These are phyloP conservation scores for Trichomycterus rosablanca DNA, from an alignment of 2,113 vertebrate genomes.

Conservation along the genomic window DNA sequence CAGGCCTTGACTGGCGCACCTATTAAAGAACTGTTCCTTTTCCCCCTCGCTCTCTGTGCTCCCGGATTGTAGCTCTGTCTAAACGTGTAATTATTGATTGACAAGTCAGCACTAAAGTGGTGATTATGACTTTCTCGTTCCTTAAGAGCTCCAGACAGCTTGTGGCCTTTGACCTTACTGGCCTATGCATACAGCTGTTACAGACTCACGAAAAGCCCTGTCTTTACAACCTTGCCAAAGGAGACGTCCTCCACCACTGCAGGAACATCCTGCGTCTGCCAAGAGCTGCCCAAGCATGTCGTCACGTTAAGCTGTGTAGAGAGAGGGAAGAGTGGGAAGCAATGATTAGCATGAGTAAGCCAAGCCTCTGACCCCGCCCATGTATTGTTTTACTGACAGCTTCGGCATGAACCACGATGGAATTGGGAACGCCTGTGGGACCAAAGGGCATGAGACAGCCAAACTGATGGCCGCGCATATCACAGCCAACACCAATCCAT, in stretches of 20 bases:
- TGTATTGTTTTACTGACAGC: slow-evolving; percentile 65
- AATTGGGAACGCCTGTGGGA: slow-evolving; percentile 96
- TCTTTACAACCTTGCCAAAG: slow-evolving; percentile 50
- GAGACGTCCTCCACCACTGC: slow-evolving; percentile 29
- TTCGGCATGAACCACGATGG: slow-evolving; percentile 99
- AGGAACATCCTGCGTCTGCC: background rate
- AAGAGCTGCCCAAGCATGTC: slow-evolving; percentile 34
- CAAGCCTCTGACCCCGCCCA: slow-evolving; percentile 2
- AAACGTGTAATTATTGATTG: slow-evolving; percentile 64
- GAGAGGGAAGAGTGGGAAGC: background rate
- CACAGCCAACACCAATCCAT: slow-evolving; percentile 98
- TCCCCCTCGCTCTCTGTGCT: slow-evolving; percentile 11
- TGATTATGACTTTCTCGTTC: slow-evolving; percentile 68
- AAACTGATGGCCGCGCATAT: slow-evolving; percentile 99
- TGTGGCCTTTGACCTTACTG: slow-evolving; percentile 61
- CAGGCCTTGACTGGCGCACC: slow-evolving; percentile 11
- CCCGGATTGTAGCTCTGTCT: slow-evolving; percentile 48
- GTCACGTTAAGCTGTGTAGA: background rate
- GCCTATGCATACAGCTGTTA: slow-evolving; percentile 68
- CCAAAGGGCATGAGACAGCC: slow-evolving; percentile 96
- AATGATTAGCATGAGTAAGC: slow-evolving; percentile 9
- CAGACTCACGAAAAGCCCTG: slow-evolving; percentile 43
- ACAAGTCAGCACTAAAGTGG: slow-evolving; percentile 62
- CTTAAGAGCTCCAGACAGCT: slow-evolving; percentile 62
- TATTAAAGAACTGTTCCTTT: background rate